Evolutionary conservation across 2,797 vertebrate species (phyloP), one percentile per base, ranked within the genome.

Genomic region (Enteromius argenteus): DNA sequence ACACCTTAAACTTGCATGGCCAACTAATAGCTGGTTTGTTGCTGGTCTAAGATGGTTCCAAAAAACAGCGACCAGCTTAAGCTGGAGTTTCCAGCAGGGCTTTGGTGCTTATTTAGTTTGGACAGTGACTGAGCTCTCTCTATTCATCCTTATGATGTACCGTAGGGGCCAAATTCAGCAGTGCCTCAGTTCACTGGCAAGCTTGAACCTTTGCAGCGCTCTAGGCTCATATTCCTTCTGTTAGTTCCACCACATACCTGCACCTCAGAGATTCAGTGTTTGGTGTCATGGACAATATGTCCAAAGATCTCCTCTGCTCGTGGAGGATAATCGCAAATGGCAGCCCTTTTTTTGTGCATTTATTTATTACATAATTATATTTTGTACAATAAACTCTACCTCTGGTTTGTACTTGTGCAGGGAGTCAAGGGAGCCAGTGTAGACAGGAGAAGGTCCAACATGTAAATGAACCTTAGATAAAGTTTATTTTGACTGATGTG

Each of bases 291-390:
- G 39, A 84, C 80, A 81, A 75, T 17, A 66, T 69, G 86, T 66
- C 49, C 23, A 88, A 80, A 87, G 87, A 80, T 89, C 86, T 86
- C 84, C 72, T 84, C 74, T 92, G 79, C 89, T 93, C 86, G 88
- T 86, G 92, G 85, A 81, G 73, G 89, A 89, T 42, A 71, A 75
- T 88, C 88, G 86, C 86, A 88, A 89, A 89, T 72, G 72, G 75
- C 46, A 64, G 74, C 77, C 64, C 21, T 75, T 56, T 6, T 5
- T 19, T 23, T 5, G 23, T 67, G 3, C 35, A 21, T 67, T 35
- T 67, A 11, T 67, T 15, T 3, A 10, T 7, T 44, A n/a, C 58
- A n/a, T 81, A 23, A 35, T 80, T 67, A 71, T 46, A 68, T 78
- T 80, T 76, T 56, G 49, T 60, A 27, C 23, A 46, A 88, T 88